A percentile compares a stretch with the other conserved stretches of the same genome.
Evolutionary conservation across 2,888 invertebrate genomes (phyloP).

Genomic region (Halictus ligatus): DNA sequence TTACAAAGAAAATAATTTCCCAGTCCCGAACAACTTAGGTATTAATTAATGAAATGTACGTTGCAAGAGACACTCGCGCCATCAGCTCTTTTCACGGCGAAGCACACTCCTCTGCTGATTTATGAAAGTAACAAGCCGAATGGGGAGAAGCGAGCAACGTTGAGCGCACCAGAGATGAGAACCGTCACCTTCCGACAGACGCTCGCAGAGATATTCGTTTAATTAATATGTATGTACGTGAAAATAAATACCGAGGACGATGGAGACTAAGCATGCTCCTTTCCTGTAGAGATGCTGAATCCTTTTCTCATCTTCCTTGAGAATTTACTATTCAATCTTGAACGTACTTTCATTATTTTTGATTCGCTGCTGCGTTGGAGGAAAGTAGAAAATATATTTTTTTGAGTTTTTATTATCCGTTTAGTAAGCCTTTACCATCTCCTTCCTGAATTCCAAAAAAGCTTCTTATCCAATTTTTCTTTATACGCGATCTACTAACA

Average conservation of each 20-base stretch:
- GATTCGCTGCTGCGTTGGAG: no score
- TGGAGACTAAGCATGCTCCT: not conserved
- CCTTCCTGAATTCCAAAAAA: no score
- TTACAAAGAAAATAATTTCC: not conserved
- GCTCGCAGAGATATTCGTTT: not conserved
- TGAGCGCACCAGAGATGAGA: not conserved
- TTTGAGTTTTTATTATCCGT: no score
- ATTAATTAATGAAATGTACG: not conserved
- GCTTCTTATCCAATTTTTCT: no score
- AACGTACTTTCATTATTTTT: not conserved
- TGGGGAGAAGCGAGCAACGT: not conserved
- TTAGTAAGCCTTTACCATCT: no score
- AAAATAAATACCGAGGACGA: not conserved
- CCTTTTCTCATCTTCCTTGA: not conserved
- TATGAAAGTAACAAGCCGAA: constrained; percentile 2
- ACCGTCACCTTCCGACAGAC: not conserved
- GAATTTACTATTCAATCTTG: not conserved
- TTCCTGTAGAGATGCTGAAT: not conserved
- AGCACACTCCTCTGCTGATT: not conserved
- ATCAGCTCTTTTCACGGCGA: not conserved
- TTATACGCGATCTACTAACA: no score
- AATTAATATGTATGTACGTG: not conserved
- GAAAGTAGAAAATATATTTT: no score
- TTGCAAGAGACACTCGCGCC: not conserved
- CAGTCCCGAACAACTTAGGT: not conserved